Evolutionary conservation across 2,113 vertebrate genomes (phyloP).

Genomic region (Mesembrinibis cayennensis): DNA sequence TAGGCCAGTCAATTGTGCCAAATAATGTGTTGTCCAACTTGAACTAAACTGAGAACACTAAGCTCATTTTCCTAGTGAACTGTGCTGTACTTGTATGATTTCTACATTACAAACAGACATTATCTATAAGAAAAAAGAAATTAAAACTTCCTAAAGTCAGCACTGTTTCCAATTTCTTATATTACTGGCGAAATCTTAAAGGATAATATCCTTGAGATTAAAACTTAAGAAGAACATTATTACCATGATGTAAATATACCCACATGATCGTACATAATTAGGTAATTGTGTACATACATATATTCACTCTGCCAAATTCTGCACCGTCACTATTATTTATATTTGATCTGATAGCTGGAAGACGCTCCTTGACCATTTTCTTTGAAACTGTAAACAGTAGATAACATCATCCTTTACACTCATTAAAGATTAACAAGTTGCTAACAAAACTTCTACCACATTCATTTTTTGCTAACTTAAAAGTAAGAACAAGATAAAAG

Average conservation of each 20-base stretch:
- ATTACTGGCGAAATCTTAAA: neutral
- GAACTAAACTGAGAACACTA: conserved; percentile 58
- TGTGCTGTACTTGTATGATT: conserved; percentile 49
- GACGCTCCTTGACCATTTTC: neutral
- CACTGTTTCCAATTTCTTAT: neutral
- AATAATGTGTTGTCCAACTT: conserved; percentile 67
- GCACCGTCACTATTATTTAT: neutral
- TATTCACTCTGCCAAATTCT: neutral
- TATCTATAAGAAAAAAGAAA: conserved; percentile 59
- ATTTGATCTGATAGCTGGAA: conserved; percentile 11
- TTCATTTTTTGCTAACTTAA: conserved; percentile 5
- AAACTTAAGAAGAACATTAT: neutral
- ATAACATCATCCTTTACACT: neutral
- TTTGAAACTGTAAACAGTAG: conserved; percentile 20
- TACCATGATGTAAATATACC: neutral
- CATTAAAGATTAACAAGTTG: conserved; percentile 17
- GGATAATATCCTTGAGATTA: neutral
- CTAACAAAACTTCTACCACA: neutral
- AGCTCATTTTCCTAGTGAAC: conserved; percentile 66
- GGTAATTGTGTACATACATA: neutral
- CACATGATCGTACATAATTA: neutral
- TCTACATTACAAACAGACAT: conserved; percentile 22
- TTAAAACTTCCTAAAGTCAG: conserved; percentile 3
- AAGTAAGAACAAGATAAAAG: neutral
- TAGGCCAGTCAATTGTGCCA: conserved; percentile 60